phyloP scores from a whole-genome alignment of 2,113 vertebrate genomes.

The Theristicus caerulescens region DNA sequence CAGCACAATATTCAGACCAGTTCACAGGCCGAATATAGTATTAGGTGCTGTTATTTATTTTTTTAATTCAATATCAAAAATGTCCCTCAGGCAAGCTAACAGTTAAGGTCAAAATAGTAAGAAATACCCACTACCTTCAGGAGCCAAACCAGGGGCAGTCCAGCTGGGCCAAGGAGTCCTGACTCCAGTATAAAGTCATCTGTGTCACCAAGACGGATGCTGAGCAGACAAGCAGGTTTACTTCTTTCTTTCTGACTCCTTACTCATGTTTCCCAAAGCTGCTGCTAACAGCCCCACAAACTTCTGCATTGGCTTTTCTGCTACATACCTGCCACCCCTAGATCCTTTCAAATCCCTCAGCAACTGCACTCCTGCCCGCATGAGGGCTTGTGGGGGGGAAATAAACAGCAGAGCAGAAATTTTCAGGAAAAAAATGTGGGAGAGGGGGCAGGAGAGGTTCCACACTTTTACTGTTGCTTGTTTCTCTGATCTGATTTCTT shows the following conservation, averaged over 20 bases:
- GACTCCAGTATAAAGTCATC: not conserved
- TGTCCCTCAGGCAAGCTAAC: not conserved
- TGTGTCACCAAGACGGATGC: not conserved
- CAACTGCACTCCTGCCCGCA: not conserved
- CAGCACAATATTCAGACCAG: conserved; percentile 52
- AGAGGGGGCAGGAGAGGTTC: not conserved
- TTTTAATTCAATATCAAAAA: not conserved
- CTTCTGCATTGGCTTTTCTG: not conserved
- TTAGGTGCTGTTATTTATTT: not conserved
- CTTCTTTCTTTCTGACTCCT: not conserved
- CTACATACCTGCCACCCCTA: not conserved
- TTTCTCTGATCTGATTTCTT: not conserved
- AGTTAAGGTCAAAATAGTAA: not conserved
- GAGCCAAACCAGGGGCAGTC: not conserved
- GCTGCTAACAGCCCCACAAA: not conserved
- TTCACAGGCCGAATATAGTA: conserved; percentile 33
- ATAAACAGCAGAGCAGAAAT: not conserved
- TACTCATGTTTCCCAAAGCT: not conserved
- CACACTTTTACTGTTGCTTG: not conserved
- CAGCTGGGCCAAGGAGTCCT: not conserved
- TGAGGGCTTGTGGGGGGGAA: not conserved
- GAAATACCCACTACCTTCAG: not conserved
- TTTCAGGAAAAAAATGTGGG: not conserved
- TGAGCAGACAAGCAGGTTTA: not conserved
- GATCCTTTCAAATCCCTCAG: not conserved